Base-by-base conservation (phyloP, 2,888 invertebrate species). In the Leptura quadrifasciata region DNA sequence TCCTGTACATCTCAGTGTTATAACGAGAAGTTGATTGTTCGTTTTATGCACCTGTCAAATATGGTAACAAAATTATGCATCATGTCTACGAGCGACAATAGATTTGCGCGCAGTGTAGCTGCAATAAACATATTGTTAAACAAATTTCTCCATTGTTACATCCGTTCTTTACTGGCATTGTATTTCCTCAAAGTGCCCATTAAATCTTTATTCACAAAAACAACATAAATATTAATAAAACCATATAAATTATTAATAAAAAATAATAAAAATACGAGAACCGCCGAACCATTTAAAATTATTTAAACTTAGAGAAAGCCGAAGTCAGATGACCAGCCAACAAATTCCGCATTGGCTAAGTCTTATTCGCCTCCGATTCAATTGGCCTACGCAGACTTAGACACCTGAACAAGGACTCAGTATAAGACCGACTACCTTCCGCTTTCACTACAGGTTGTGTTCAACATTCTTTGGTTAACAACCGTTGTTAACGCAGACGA, bases 391-490 rank as follows among this genome's bases (percentile, higher is more conserved):
- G 65, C 72, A 75, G 61, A 81, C 69, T 81, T 81, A 81, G 61
- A 70, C 69, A 82, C 82, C 82, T 81, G 81, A 83, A 83, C 82
- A 79, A 58, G 65, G 65, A 74, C 80, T 81, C 58, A 80, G 80
- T 83, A 83, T 83, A 83, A 83, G 83, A 82, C 78, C 65, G 72
- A 74, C 61, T 70, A 61, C 47, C 55, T 21, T 55, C 60, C 31
- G 76, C 80, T 80, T 79, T 79, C 78, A 75, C 80, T 52, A 70
- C 71, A 80, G 61, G 78, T 76, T 74, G 74, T 57, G 72, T 69
- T 72, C 75, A 76, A 71, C 65, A 63, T 72, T 77, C 72, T 67
- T 76, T 52, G 71, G 52, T 52, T 21, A 21, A 69, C 58, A 31
- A 69, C 4, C 31, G 58, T 31, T 21, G 31, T 58, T 21, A 47